These are phyloP conservation scores for Holacanthus passer DNA, from an alignment of 2,113 vertebrate genomes.

Conservation along the genomic window DNA sequence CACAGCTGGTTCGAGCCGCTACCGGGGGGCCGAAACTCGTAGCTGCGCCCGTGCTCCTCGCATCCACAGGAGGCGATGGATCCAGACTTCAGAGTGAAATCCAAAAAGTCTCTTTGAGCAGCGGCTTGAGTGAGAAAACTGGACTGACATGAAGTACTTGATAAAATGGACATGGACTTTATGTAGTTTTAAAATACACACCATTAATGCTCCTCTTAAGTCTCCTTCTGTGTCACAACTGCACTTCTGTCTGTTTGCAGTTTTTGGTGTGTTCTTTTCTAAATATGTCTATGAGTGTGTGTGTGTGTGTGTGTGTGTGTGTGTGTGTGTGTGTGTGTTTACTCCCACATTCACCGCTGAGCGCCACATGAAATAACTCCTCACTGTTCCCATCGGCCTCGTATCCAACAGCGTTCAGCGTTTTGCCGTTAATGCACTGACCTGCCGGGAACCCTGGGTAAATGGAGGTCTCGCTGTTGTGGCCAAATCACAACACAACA, in stretches of 20 bases:
- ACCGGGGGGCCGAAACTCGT: background rate
- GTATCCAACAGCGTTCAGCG: slow-evolving; percentile 35
- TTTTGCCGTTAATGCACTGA: slow-evolving; percentile 62
- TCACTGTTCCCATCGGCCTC: slow-evolving; percentile 31
- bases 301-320: slow-evolving; percentile 12
- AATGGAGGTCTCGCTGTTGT: slow-evolving; percentile 56
- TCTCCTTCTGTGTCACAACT: slow-evolving; percentile 12
- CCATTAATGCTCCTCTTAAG: slow-evolving; percentile 12
- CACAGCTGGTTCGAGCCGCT: background rate
- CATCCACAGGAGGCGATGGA: background rate
- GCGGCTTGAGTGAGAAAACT: slow-evolving; percentile 6
- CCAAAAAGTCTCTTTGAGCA: background rate
- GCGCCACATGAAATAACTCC: slow-evolving; percentile 50
- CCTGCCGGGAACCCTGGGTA: slow-evolving; percentile 56
- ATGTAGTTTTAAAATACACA: slow-evolving; percentile 21
- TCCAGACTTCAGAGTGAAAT: background rate
- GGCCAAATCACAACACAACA: slow-evolving; percentile 54
- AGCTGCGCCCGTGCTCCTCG: background rate
- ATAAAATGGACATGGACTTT: slow-evolving; percentile 8
- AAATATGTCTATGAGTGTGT: slow-evolving; percentile 14
- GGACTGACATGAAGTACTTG: background rate
- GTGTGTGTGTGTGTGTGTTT: slow-evolving; percentile 26
- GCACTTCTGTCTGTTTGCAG: background rate
- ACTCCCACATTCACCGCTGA: slow-evolving; percentile 24
- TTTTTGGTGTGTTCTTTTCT: slow-evolving; percentile 11